phyloP scores from a whole-genome alignment of 2,113 vertebrate species.

The Pteropus alecto region DNA sequence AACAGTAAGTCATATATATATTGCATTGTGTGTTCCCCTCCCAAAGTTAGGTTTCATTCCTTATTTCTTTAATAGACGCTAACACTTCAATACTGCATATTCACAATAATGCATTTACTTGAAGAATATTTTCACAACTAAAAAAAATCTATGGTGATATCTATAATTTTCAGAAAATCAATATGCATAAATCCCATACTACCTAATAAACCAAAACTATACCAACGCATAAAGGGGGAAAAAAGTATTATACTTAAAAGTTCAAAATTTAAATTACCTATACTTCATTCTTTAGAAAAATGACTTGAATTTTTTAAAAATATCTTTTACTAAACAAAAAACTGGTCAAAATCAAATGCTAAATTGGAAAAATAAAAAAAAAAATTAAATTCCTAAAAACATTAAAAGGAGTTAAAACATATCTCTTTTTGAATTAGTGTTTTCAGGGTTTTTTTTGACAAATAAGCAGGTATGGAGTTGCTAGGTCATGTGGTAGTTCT shows the following conservation, averaged over 20 bases:
- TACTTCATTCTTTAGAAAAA: neutral
- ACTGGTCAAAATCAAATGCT: neutral
- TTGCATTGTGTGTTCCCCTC: no score
- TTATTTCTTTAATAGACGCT: neutral
- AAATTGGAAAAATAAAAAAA: neutral
- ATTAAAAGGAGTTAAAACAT: neutral
- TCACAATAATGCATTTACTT: neutral
- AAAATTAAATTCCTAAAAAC: neutral
- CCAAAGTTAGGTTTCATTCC: no score
- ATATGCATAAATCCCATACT: neutral
- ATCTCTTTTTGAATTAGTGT: no score
- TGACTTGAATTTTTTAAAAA: neutral
- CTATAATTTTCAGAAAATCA: neutral
- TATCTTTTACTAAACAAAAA: neutral
- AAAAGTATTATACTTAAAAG: neutral
- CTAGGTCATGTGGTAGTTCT: no score
- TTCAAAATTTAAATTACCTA: neutral
- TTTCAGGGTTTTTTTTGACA: no score
- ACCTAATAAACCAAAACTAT: neutral
- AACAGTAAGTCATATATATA: no score
- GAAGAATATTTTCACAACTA: neutral
- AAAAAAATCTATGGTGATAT: neutral
- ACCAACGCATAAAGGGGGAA: neutral
- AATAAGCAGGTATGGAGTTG: no score
- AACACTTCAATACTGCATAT: neutral